Evolutionary conservation across 2,888 invertebrate species (phyloP), one percentile per base, ranked within the genome.

Genomic region (Apomyelois bistriatella): DNA sequence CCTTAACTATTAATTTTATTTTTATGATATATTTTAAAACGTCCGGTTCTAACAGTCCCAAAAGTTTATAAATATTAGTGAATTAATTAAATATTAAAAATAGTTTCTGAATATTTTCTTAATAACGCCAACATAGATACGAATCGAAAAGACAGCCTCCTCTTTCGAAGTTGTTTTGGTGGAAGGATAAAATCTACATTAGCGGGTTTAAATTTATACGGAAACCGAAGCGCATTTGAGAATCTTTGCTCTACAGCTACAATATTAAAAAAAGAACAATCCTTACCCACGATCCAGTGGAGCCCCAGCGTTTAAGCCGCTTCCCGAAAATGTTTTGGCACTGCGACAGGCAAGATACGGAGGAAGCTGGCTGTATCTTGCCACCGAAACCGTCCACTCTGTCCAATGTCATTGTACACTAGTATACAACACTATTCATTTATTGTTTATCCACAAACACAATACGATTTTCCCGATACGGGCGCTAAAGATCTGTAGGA

Each of bases 211-310:
- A 22, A 22, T 22, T 22, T 5, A 22, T 5, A 22, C 5, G 22
- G 22, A 22, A 3, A 22, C 22, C 22, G 22, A 3, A 22, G 5
- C 22, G 22, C 22, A 22, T 22, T 22, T 22, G 22, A 22, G 22
- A 5, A 4, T 32, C 2, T 32, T 7, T 32, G 5, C 28, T 5
- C 3, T 28, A 28, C 3, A 28, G 28, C 16, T 9, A 7, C 16
- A 22, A 17, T 12, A 6, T 6, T 2, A 3, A 22, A 37, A 36
- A 35, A 37, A 16, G 10, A 17, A 22, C n/a, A 3, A 16, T 16
- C n/a, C 91, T 91, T 88, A 94, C 94, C 94, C 94, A 94, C 65
- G 94, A 94, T 73, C 94, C 94, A 1, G 94, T 94, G 58, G 94
- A 94, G 57, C 94, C 93, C 94, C 94, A 94, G 76, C 94, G 89